Base-by-base conservation (phyloP, 2,797 vertebrate species). In the Rhodeus uyekii region DNA sequence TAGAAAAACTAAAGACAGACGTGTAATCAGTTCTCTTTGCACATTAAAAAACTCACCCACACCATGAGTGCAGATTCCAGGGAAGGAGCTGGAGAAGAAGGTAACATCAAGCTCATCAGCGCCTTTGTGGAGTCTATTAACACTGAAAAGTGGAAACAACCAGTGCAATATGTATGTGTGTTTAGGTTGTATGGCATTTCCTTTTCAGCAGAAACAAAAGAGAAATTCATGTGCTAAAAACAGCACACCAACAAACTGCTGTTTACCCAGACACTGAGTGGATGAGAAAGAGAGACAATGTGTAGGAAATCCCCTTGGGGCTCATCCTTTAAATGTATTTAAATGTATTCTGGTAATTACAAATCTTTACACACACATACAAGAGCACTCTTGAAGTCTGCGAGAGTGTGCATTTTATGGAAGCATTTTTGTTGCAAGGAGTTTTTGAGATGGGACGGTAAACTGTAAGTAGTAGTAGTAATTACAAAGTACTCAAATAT, bases 311-410 rank as follows among this genome's bases (percentile, higher is more conserved):
- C 90, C 92, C 92, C 89, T 84, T 89, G 90, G 91, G 91, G 88
- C 88, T 87, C 90, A 91, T 88, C 86, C 87, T 89, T 89, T 90
- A 92, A 92, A 93, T 94, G 92, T 93, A 93, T 93, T 94, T 93
- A 94, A 94, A 94, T 94, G 87, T 93, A 94, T 94, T 93, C 93
- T 90, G 92, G 91, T 93, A 93, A 94, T 94, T 94, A 94, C 93
- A 94, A 93, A 93, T 92, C 91, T 93, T 90, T 92, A 90, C 93
- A 93, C 91, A 91, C 91, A 92, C 87, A n/a, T 73, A 65, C 77
- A 80, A 44, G 83, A 48, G 53, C 44, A 19, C 69, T 76, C 48
- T n/a, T 76, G 64, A 71, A 50, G 65, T 48, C n/a, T 76, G 44
- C 12, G 29, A 32, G 16, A 44, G 38, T 68, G 71, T 87, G 67